A percentile compares a stretch with the other conserved stretches of the same genome.
These are phyloP conservation scores for Pseudomyrmex pallidus DNA, from an alignment of 1,140 invertebrate species.

Conservation along the genomic window DNA sequence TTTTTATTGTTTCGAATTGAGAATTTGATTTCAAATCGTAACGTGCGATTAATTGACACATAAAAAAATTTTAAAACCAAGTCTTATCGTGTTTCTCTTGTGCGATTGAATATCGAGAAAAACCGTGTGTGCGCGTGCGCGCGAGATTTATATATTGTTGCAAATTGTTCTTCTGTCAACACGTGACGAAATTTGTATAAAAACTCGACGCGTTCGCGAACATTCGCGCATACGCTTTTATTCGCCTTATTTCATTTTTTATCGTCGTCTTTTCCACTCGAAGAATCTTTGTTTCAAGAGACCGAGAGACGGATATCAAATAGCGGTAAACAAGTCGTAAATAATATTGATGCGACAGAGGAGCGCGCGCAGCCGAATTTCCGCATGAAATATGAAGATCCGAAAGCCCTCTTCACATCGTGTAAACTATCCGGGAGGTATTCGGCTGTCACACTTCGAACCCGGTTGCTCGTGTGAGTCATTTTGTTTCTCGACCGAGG, in stretches of 20 bases:
- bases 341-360: conserved; percentile 24
- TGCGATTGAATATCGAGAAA: too few species aligned
- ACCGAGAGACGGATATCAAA: not conserved
- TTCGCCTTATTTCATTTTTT: too few species aligned
- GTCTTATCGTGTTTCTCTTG: too few species aligned
- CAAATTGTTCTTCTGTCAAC: too few species aligned
- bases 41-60: too few species aligned
- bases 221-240: too few species aligned
- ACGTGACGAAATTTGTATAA: too few species aligned
- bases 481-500: not conserved
- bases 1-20: conserved; percentile 2
- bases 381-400: conserved; percentile 13
- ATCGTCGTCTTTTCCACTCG: not conserved
- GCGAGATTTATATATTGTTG: too few species aligned
- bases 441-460: conserved; percentile 50
- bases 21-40: not conserved
- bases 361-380: conserved; percentile 1
- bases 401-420: conserved; percentile 33
- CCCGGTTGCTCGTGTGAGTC: conserved; percentile 23
- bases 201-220: too few species aligned
- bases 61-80: not conserved
- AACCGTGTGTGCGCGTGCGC: too few species aligned
- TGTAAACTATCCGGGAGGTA: conserved; percentile 37
- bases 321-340: conserved; percentile 37
- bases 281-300: not conserved